Conservation (phyloP, 2,888 invertebrate genomes). For the Chaetogeoica ovagalla region DNA sequence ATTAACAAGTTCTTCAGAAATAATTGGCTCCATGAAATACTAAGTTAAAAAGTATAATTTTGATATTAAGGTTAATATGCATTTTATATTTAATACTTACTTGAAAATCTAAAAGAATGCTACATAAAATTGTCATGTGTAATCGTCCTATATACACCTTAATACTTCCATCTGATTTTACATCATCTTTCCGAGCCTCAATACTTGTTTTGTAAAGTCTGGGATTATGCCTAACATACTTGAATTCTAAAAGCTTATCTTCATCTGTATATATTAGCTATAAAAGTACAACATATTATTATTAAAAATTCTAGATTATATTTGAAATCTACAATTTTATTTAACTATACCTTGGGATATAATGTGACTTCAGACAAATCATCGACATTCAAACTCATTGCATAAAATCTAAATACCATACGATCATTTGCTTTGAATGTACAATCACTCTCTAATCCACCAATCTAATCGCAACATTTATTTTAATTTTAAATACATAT, state of each 20-base stretch:
- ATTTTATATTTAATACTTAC: constrained; percentile 59
- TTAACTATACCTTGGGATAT: constrained; percentile 61
- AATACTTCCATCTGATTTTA: constrained; percentile 72
- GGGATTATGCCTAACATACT: constrained; percentile 73
- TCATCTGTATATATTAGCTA: constrained; percentile 77
- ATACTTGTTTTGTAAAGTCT: constrained; percentile 63
- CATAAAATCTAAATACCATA: constrained; percentile 72
- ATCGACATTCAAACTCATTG: constrained; percentile 71
- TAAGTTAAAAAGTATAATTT: constrained; percentile 57
- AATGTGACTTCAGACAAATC: constrained; percentile 75
- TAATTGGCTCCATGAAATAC: constrained; percentile 66
- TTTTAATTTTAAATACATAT: background rate
- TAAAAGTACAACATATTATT: constrained; percentile 53
- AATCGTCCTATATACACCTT: constrained; percentile 72
- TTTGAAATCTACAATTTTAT: constrained; percentile 13
- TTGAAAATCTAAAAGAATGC: constrained; percentile 69
- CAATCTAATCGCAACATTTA: constrained; percentile 55
- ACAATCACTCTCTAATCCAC: constrained; percentile 74
- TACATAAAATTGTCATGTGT: constrained; percentile 71
- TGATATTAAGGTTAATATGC: background rate
- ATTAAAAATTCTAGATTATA: constrained; percentile 30
- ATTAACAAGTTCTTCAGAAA: constrained; percentile 57
- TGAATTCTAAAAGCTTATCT: constrained; percentile 77
- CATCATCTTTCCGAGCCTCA: constrained; percentile 61
- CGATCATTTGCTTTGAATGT: constrained; percentile 77